A percentile compares a stretch with the other conserved stretches of the same genome.
Conservation (phyloP, 2,888 invertebrate species). For the Emesis castigata region DNA sequence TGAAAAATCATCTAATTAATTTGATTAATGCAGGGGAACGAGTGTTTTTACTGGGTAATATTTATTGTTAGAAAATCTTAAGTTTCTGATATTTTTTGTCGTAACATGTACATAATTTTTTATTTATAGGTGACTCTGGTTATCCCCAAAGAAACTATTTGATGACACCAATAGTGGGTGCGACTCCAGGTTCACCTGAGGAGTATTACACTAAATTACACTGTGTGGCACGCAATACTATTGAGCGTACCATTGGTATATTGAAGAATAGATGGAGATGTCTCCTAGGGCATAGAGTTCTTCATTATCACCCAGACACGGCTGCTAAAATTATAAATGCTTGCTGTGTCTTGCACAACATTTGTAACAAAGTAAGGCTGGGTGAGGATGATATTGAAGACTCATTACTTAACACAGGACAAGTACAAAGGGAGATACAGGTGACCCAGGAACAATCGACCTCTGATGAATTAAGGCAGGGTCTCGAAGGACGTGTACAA, state of each 20-base stretch:
- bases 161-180: conserved; percentile 5
- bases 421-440: background rate
- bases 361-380: background rate
- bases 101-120: too few relatives aligned
- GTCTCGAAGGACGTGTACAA: background rate
- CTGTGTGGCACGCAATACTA: background rate
- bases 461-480: background rate
- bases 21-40: background rate
- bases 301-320: conserved; percentile 3
- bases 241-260: background rate
- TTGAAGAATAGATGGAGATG: conserved; percentile 6
- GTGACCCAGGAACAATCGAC: background rate
- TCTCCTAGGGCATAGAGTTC: background rate
- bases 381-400: background rate
- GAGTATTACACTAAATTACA: conserved; percentile 11
- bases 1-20: background rate
- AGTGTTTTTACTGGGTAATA: background rate
- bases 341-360: background rate
- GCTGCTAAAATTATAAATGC: conserved; percentile 13
- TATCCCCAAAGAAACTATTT: background rate
- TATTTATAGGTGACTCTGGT: conserved; percentile 9
- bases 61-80: too few relatives aligned
- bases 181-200: background rate
- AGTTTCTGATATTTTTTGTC: too few relatives aligned
- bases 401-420: background rate